A percentile compares a stretch with the other conserved stretches of the same genome.
These are phyloP conservation scores for Cephus runcator DNA, from an alignment of 2,888 invertebrate genomes.

Conservation along the genomic window DNA sequence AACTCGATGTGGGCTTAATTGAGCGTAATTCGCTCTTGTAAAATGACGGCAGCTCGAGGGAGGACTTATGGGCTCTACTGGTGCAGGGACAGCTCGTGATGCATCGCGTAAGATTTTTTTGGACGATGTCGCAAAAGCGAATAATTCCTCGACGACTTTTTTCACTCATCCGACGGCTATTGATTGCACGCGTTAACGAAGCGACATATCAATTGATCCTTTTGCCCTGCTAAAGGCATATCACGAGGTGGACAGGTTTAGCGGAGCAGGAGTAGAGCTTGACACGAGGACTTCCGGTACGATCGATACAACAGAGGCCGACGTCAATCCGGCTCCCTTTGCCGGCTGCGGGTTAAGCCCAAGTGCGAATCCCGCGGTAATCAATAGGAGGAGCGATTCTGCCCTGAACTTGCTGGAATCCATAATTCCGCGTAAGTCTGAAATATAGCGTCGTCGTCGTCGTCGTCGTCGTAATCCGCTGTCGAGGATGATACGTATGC, in stretches of 20 bases:
- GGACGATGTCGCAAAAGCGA: not conserved
- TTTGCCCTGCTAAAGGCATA: not conserved
- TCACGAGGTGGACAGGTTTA: not conserved
- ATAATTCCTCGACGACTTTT: not conserved
- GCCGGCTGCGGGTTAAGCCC: not conserved
- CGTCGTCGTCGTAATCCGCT: not conserved
- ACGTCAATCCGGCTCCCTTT: slow-evolving; percentile 6
- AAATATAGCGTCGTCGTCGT: not conserved
- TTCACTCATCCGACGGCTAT: not conserved
- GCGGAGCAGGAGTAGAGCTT: slow-evolving; percentile 1
- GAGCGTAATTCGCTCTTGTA: slow-evolving; percentile 42
- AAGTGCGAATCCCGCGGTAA: slow-evolving; percentile 2
- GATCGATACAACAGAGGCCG: slow-evolving; percentile 9
- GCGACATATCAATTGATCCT: not conserved
- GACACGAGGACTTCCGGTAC: slow-evolving; percentile 9
- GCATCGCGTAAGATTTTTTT: not conserved
- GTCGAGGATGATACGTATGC: not conserved
- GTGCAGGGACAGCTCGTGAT: not conserved
- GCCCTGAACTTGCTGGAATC: not conserved
- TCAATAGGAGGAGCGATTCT: not conserved
- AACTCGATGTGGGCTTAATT: slow-evolving; percentile 44
- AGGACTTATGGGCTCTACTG: not conserved
- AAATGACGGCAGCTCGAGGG: slow-evolving; percentile 11
- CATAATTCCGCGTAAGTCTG: not conserved
- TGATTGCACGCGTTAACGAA: not conserved